Conservation (phyloP, 2,888 invertebrate species). For the Tridacna crocea region DNA sequence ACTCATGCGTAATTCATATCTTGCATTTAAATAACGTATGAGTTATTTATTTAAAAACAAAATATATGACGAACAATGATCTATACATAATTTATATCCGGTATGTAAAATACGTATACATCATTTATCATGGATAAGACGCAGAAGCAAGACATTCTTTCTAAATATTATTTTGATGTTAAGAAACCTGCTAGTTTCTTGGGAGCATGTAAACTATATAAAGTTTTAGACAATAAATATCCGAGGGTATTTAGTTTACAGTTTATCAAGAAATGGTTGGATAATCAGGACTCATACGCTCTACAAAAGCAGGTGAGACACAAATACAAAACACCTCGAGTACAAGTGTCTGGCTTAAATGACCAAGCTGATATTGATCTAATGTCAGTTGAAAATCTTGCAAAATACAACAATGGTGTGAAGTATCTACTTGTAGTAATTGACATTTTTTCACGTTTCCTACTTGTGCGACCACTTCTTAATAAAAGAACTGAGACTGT, state of each 20-base stretch:
- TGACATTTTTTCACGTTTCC: slow-evolving; percentile 53
- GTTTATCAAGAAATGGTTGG: slow-evolving; percentile 32
- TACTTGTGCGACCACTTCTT: slow-evolving; percentile 34
- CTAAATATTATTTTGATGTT: slow-evolving; percentile 38
- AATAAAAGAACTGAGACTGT: slow-evolving; percentile 42
- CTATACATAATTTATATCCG: too few species aligned
- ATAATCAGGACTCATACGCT: slow-evolving; percentile 45
- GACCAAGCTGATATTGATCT: slow-evolving; percentile 51
- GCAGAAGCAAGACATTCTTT: slow-evolving; percentile 41
- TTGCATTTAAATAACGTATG: too few species aligned
- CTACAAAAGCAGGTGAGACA: slow-evolving; percentile 42
- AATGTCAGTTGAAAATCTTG: slow-evolving; percentile 44
- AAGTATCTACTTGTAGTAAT: slow-evolving; percentile 45
- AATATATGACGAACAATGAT: too few species aligned
- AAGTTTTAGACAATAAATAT: slow-evolving; percentile 35
- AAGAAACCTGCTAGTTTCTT: slow-evolving; percentile 40
- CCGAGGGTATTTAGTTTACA: slow-evolving; percentile 35
- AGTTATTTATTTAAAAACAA: too few species aligned
- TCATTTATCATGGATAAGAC: slow-evolving; percentile 28
- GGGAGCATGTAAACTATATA: slow-evolving; percentile 32
- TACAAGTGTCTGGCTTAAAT: slow-evolving; percentile 42
- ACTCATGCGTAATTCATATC: too few species aligned
- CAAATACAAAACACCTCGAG: slow-evolving; percentile 43
- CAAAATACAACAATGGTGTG: slow-evolving; percentile 44
- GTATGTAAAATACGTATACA: too few species aligned